Evolutionary conservation across 2,888 invertebrate species (phyloP).

Genomic region (Amblyjoppa fuscipennis): DNA sequence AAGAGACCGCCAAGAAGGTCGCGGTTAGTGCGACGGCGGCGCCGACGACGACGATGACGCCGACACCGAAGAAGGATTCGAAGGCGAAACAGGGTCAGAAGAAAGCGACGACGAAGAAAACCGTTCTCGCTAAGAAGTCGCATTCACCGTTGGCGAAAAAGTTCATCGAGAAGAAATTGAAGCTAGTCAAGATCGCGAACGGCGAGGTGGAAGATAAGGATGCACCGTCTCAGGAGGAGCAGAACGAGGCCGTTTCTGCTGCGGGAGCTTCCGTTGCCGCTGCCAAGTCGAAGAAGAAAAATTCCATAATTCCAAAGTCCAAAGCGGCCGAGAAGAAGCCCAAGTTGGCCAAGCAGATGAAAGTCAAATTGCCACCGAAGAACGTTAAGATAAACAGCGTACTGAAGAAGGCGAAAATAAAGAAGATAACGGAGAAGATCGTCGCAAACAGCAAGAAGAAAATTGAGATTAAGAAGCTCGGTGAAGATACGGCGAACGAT

Average conservation of each 20-base stretch:
- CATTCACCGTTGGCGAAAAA: slow-evolving; percentile 80
- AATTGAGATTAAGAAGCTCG: slow-evolving; percentile 74
- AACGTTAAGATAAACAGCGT: slow-evolving; percentile 74
- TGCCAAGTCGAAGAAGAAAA: slow-evolving; percentile 77
- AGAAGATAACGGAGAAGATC: slow-evolving; percentile 78
- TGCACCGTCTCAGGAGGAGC: slow-evolving; percentile 33
- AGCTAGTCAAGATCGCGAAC: slow-evolving; percentile 79
- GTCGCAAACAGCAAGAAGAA: slow-evolving; percentile 78
- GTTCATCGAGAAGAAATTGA: slow-evolving; percentile 81
- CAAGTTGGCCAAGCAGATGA: slow-evolving; percentile 81
- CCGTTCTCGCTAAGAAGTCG: slow-evolving; percentile 78
- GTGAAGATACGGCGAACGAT: slow-evolving; percentile 74
- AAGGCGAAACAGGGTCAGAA: slow-evolving; percentile 72
- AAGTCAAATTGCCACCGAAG: slow-evolving; percentile 79
- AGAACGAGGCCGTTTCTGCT: slow-evolving; percentile 1
- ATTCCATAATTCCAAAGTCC: slow-evolving; percentile 71
- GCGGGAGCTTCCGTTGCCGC: neutral
- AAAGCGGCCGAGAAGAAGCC: slow-evolving; percentile 79
- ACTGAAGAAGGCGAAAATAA: slow-evolving; percentile 79
- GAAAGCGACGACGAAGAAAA: slow-evolving; percentile 62
- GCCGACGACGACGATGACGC: slow-evolving; percentile 70
- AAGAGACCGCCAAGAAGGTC: slow-evolving; percentile 72
- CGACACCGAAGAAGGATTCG: slow-evolving; percentile 76
- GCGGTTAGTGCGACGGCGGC: slow-evolving; percentile 70
- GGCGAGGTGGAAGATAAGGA: slow-evolving; percentile 71